Conservation (phyloP, 2,797 vertebrate genomes). For the Anas bernieri region DNA sequence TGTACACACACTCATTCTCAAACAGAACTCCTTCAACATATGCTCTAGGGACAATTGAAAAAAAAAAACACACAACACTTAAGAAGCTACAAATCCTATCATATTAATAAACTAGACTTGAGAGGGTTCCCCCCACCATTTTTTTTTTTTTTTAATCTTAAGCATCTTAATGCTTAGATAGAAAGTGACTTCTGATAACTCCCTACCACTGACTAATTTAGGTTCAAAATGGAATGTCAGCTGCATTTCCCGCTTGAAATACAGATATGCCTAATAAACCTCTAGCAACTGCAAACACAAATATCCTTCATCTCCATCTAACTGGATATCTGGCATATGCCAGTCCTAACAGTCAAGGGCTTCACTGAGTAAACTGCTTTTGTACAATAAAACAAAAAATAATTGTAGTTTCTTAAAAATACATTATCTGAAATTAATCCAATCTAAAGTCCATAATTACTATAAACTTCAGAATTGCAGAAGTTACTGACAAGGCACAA, state of each 20-base stretch:
- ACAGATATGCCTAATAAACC: background rate
- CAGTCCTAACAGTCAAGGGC: background rate
- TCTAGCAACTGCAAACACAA: background rate
- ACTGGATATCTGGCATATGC: background rate
- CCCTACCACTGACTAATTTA: background rate
- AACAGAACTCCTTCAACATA: background rate
- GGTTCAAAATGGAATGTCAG: background rate
- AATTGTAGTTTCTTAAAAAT: background rate
- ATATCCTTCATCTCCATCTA: background rate
- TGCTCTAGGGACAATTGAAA: background rate
- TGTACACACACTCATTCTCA: accelerated
- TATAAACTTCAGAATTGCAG: background rate
- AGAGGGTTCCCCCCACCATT: background rate
- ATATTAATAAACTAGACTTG: background rate
- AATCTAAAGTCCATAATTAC: background rate
- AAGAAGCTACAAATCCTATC: background rate
- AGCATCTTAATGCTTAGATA: background rate
- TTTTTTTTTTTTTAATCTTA: background rate
- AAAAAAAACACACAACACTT: background rate
- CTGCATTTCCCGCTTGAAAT: background rate
- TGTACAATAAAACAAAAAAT: background rate
- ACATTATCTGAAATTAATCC: background rate
- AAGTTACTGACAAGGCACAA: background rate
- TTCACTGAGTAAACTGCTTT: background rate
- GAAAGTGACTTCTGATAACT: background rate